phyloP scores from a whole-genome alignment of 1,140 invertebrate genomes.

The Drosophila arizonae region DNA sequence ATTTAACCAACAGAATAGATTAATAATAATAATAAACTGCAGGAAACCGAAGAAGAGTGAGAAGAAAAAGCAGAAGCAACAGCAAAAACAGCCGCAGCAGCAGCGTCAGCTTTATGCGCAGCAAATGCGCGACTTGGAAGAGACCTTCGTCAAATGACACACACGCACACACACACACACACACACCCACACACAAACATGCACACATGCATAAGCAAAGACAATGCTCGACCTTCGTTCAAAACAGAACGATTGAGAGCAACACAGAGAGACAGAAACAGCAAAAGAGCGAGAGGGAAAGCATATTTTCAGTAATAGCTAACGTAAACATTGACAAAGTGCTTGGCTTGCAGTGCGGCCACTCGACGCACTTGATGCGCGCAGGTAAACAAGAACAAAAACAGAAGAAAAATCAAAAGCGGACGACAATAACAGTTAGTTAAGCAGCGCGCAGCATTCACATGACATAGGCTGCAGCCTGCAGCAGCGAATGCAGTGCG shows the following conservation, averaged over 20 bases:
- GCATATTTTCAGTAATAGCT: slow-evolving; percentile 18
- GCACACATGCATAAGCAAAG: background rate
- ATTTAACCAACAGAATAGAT: background rate
- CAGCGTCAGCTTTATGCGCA: slow-evolving; percentile 19
- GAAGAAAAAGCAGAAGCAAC: background rate
- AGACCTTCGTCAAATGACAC: slow-evolving; percentile 38
- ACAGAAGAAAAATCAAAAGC: slow-evolving; percentile 15
- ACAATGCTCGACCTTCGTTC: slow-evolving; percentile 26
- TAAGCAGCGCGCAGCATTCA: slow-evolving; percentile 10
- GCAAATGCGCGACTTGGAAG: slow-evolving; percentile 15
- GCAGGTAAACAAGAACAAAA: slow-evolving; percentile 45
- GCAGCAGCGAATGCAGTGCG: slow-evolving; percentile 25
- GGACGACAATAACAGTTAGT: slow-evolving; percentile 32
- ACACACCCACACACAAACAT: background rate
- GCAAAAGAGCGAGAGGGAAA: background rate
- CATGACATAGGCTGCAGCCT: slow-evolving; percentile 21
- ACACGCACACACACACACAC: slow-evolving; percentile 3
- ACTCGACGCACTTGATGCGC: slow-evolving; percentile 23
- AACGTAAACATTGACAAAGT: slow-evolving; percentile 63
- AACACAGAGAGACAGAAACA: too few relatives aligned
- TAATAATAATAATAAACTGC: background rate
- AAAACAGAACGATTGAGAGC: slow-evolving; percentile 5
- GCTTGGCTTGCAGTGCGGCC: slow-evolving; percentile 16
- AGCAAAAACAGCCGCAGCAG: background rate
- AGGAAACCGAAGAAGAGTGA: slow-evolving; percentile 6